Base-by-base conservation (phyloP, 2,113 vertebrate species). In the Dipodomys ordii region DNA sequence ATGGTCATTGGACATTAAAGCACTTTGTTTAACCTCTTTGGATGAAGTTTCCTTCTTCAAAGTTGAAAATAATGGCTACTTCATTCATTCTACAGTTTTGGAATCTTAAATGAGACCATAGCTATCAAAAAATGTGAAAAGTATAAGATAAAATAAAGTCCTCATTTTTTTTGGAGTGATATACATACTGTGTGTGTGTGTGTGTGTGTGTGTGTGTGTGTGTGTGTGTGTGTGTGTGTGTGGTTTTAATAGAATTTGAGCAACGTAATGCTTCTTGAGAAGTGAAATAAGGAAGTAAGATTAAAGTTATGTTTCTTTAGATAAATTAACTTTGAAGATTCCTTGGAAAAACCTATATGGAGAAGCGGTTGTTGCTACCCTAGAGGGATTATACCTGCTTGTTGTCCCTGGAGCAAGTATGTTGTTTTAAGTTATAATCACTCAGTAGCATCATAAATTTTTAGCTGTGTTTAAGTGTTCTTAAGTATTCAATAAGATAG, bases 271-370 rank as follows among this genome's bases (percentile, higher is more conserved):
- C 9, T 87, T 88, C 46, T 92, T 91, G 67, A 95, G 46, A 49
- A 82, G 7, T 71, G 30, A 91, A 77, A 67, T 88, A 77, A 94
- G 30, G 82, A 67, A 90, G 91, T 90, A 94, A 91, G 16, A 16
- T 77, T 88, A 13, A 86, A 96, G 94, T 96, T 97, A 83, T 93
- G 88, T 98, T 96, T 97, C 64, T 98, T 87, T 97, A 99, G 99
- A 99, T 90, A 99, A 99, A 95, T 98, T 99, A 88, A 99, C 99
- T 9, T 88, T 99, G 98, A 99, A 99, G 98, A 99, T 99, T 93
- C 99, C 99, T 64, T 99, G 99, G 99, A 99, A 99, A 97, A 99
- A 99, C 95, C 98, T 99, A 20, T 99, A 99, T 94, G 99, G 98
- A 0, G 99, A 99, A 44, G 99, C 99, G 6, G 99, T 99, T 87